phyloP scores from a whole-genome alignment of 2,113 vertebrate species.

The Engystomops pustulosus region DNA sequence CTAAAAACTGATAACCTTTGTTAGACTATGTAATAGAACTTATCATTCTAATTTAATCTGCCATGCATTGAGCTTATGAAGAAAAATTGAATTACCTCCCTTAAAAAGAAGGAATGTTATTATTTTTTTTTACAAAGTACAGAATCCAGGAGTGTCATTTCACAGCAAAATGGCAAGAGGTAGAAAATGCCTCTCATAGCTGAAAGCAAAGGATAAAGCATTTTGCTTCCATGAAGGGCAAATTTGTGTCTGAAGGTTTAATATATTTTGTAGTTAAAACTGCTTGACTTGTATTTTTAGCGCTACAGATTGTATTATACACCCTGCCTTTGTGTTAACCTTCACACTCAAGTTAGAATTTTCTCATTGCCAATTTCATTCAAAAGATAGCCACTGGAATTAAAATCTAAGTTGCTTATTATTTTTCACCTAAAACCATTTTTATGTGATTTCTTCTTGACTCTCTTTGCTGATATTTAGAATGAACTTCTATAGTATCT shows the following conservation, averaged over 20 bases:
- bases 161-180: background rate
- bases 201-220: constrained; percentile 15
- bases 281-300: constrained; percentile 27
- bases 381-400: constrained; percentile 16
- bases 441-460: background rate
- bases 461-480: background rate
- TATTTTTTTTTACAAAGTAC: constrained; percentile 26
- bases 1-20: constrained; percentile 45
- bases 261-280: constrained; percentile 30
- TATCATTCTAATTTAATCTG: constrained; percentile 41
- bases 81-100: constrained; percentile 18
- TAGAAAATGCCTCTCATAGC: background rate
- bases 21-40: constrained; percentile 33
- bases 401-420: background rate
- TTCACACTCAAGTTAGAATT: constrained; percentile 21
- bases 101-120: constrained; percentile 25
- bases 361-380: background rate
- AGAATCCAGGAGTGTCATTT: constrained; percentile 27
- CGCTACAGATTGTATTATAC: constrained; percentile 22
- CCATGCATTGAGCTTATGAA: constrained; percentile 30
- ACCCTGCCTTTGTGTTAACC: constrained; percentile 25
- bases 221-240: constrained; percentile 30
- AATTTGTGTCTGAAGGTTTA: constrained; percentile 23
- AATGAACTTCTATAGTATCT: background rate
- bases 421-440: constrained; percentile 16